Evolutionary conservation across 2,888 invertebrate genomes (phyloP).

Genomic region (Lepidonotus clava): DNA sequence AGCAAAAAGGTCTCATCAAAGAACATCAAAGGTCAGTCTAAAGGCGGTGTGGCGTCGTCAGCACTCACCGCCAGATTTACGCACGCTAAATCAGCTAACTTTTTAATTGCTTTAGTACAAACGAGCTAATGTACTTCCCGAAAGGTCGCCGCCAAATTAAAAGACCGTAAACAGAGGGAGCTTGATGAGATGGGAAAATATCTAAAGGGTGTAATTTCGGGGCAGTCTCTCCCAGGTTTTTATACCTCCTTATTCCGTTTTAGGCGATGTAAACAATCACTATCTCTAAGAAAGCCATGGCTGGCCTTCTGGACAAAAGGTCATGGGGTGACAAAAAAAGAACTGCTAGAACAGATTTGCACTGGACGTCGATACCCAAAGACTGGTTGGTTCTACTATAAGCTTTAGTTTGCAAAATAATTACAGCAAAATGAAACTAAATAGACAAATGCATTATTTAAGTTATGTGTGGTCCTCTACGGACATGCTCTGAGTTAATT

Average conservation of each 20-base stretch:
- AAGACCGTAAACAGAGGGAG: background rate
- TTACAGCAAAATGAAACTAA: background rate
- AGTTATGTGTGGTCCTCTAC: background rate
- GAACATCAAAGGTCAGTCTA: constrained; percentile 27
- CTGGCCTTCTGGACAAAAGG: background rate
- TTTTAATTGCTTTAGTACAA: background rate
- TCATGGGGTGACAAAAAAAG: background rate
- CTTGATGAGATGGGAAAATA: background rate
- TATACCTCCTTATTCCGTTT: background rate
- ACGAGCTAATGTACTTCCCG: constrained; percentile 26
- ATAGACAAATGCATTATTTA: background rate
- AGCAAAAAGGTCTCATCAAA: constrained; percentile 24
- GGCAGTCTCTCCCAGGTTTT: background rate
- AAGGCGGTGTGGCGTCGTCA: background rate
- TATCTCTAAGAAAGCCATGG: background rate
- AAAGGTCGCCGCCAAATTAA: constrained; percentile 21
- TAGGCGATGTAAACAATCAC: background rate
- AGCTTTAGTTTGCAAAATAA: background rate
- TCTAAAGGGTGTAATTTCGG: background rate
- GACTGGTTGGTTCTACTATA: background rate
- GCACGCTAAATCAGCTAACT: background rate
- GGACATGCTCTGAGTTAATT: background rate
- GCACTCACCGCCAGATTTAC: background rate
- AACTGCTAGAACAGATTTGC: background rate
- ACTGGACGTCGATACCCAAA: background rate